Evolutionary conservation across 1,140 invertebrate species (phyloP).

Genomic region (Cepaea nemoralis): DNA sequence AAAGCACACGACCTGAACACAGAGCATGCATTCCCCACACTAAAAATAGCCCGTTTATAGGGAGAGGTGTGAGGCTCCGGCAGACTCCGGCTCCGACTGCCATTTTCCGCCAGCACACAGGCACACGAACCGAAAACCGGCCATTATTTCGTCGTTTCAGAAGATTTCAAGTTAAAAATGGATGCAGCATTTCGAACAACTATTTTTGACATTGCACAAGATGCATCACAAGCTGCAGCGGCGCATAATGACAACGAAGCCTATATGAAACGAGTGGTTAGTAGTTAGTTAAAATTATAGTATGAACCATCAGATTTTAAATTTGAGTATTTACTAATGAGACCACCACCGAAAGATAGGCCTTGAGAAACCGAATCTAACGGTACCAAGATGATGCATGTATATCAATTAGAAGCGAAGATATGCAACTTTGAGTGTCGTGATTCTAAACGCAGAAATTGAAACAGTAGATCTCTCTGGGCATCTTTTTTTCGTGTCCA

Average conservation of each 20-base stretch:
- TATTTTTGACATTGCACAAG: slow-evolving; percentile 62
- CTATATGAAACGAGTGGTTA: slow-evolving; percentile 52
- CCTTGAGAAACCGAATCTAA: too few species aligned
- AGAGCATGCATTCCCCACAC: neutral
- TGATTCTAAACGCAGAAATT: too few species aligned
- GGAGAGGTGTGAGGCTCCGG: neutral
- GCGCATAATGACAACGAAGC: slow-evolving; percentile 47
- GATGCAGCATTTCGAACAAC: slow-evolving; percentile 55
- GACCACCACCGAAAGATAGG: too few species aligned
- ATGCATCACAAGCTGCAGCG: slow-evolving; percentile 58
- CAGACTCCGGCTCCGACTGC: neutral
- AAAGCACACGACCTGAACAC: too few species aligned
- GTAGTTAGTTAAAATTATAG: slow-evolving; percentile 7
- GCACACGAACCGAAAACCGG: neutral
- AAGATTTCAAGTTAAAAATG: neutral
- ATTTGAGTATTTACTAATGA: neutral
- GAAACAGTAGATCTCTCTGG: too few species aligned
- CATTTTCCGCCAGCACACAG: neutral
- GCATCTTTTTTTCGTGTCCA: too few species aligned
- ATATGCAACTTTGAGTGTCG: too few species aligned
- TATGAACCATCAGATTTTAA: neutral
- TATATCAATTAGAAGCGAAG: too few species aligned
- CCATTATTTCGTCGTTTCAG: neutral
- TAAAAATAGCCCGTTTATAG: neutral
- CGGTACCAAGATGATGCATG: too few species aligned